Evolutionary conservation across 2,113 vertebrate genomes (phyloP).

Genomic region (Aspidoscelis tigris): DNA sequence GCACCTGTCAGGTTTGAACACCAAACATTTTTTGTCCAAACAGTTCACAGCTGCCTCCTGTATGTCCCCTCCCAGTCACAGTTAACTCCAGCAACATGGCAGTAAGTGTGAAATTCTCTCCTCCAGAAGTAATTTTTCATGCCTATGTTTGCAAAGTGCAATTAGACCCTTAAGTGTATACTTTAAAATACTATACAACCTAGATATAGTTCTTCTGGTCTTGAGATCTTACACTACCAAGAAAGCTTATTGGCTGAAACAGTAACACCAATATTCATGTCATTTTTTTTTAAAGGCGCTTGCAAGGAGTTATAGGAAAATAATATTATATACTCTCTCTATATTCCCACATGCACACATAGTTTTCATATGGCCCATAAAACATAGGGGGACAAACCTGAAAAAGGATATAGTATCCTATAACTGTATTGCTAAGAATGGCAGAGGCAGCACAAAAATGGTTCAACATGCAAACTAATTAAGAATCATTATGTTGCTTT

Average conservation of each 20-base stretch:
- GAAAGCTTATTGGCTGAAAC: background rate
- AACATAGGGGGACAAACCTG: background rate
- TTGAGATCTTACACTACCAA: background rate
- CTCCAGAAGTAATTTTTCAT: background rate
- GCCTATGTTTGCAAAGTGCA: background rate
- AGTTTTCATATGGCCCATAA: background rate
- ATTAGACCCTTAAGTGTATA: background rate
- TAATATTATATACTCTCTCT: no score
- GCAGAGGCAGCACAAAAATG: background rate
- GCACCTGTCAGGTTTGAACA: no score
- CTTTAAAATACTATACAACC: background rate
- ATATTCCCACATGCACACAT: background rate
- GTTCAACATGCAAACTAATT: background rate
- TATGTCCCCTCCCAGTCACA: no score
- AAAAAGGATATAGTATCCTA: no score
- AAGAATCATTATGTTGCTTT: background rate
- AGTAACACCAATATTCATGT: background rate
- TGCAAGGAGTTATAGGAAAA: background rate
- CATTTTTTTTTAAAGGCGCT: no score
- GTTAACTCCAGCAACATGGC: no score
- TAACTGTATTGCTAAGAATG: background rate
- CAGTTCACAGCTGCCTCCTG: no score
- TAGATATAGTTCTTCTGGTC: background rate
- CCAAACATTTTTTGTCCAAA: no score
- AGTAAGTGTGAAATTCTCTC: no score